These are phyloP conservation scores for Cyclophora punctaria DNA, from an alignment of 2,888 invertebrate genomes.

Conservation along the genomic window DNA sequence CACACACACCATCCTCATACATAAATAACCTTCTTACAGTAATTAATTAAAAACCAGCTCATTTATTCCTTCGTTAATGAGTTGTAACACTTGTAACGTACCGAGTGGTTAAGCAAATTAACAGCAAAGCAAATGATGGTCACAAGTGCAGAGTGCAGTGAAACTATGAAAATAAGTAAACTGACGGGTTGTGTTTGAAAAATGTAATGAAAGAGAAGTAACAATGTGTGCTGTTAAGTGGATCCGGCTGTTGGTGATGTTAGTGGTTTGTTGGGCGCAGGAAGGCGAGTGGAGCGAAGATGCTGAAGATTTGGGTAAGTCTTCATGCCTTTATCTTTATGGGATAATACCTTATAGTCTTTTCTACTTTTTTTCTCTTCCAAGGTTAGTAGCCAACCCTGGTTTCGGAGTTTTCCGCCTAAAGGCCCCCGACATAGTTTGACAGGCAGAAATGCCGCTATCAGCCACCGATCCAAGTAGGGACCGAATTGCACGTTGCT, in stretches of 20 bases:
- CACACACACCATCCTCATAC: no score
- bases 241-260: slow-evolving; percentile 55
- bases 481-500: no score
- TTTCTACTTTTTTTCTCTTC: not conserved
- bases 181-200: slow-evolving; percentile 11
- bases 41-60: not conserved
- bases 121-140: not conserved
- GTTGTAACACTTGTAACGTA: not conserved
- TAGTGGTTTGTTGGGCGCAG: slow-evolving; percentile 65
- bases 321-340: not conserved
- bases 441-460: no score
- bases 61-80: not conserved
- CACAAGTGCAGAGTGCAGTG: slow-evolving; percentile 7
- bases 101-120: not conserved
- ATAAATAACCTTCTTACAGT: not conserved
- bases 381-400: no score
- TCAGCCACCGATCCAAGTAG: no score
- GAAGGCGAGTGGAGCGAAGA: slow-evolving; percentile 71
- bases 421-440: no score
- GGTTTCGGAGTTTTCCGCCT: no score
- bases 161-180: slow-evolving; percentile 20
- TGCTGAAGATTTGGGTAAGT: slow-evolving; percentile 64
- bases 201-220: slow-evolving; percentile 35
- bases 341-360: no score
- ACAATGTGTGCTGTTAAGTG: slow-evolving; percentile 64